Evolutionary conservation across 1,140 invertebrate species (phyloP), one percentile per base, ranked within the genome.

Genomic region (Copidosoma floridanum): DNA sequence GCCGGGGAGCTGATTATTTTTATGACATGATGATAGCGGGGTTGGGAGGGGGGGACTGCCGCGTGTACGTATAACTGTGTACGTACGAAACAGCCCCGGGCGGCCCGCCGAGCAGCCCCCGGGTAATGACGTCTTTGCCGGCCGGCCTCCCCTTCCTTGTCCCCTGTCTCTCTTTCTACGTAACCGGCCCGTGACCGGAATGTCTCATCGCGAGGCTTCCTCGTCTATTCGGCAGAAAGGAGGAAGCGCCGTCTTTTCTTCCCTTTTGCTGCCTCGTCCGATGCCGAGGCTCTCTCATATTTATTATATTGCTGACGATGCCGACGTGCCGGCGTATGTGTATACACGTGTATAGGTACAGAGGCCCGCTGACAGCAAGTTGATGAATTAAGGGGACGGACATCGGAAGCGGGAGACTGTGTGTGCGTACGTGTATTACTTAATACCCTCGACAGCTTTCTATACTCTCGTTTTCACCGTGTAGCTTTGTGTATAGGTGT

Each of bases 151-250:
- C 37, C 60, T 41, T 51, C 58, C 21, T 46, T 54, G 20, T n/a
- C 26, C 54, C 62, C 56, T 54, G 55, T 66, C 65, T 64, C 57
- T 58, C 55, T 67, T n/a, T n/a, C n/a, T n/a, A n/a, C n/a, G n/a
- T n/a, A n/a, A n/a, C n/a, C n/a, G 63, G 59, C 67, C 69, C 76
- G 77, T 79, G 77, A 79, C 75, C 68, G 67, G 76, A 79, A 79
- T 79, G 78, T 65, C 64, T 70, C 57, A 65, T 63, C 62, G 35
- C 56, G 47, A 57, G 53, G 50, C 57, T 57, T 53, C 51, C 23
- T 44, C 51, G 32, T 32, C 12, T 55, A 23, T n/a, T 37, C 37
- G 57, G 47, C 24, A 18, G 47, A 32, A 4, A 37, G 2, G 7
- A 26, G 20, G 32, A 50, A 50, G 14, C 40, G 12, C n/a, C 35